Conservation (phyloP, 1,140 invertebrate species). For the Diachasmimorpha longicaudata region DNA sequence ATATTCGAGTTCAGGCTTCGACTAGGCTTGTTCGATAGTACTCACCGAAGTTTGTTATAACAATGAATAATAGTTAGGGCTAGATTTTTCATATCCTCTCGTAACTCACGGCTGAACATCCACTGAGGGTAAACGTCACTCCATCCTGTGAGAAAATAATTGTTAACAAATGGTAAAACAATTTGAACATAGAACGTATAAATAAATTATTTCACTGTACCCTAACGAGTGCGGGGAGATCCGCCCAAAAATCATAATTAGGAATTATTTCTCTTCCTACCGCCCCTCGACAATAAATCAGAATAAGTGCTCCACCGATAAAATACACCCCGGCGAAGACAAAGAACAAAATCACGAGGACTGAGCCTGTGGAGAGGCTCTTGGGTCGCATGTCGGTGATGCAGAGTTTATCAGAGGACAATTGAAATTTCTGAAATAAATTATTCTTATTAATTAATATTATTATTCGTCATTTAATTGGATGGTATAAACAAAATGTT, state of each 20-base stretch:
- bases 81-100: conserved; percentile 39
- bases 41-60: neutral
- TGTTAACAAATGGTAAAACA: neutral
- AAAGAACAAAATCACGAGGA: conserved; percentile 47
- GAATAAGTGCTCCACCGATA: conserved; percentile 44
- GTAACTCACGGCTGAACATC: conserved; percentile 40
- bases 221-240: conserved; percentile 49
- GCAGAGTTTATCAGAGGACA: conserved; percentile 33
- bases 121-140: conserved; percentile 36
- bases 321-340: conserved; percentile 46
- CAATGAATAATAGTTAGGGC: neutral
- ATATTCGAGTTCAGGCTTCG: neutral
- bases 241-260: conserved; percentile 57
- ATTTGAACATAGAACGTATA: conserved; percentile 36
- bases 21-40: neutral
- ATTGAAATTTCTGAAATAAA: conserved; percentile 33
- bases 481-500: neutral
- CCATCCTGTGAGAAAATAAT: conserved; percentile 39
- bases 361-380: conserved; percentile 46
- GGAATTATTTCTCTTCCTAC: conserved; percentile 58
- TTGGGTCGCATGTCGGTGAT: neutral
- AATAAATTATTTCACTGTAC: no score
- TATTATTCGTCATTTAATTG: no score
- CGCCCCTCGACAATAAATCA: conserved; percentile 54
- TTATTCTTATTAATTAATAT: neutral